A percentile compares a stretch with the other conserved stretches of the same genome.
These are phyloP conservation scores for Cyrtodaria siliqua DNA, from an alignment of 2,888 invertebrate species.

Conservation along the genomic window DNA sequence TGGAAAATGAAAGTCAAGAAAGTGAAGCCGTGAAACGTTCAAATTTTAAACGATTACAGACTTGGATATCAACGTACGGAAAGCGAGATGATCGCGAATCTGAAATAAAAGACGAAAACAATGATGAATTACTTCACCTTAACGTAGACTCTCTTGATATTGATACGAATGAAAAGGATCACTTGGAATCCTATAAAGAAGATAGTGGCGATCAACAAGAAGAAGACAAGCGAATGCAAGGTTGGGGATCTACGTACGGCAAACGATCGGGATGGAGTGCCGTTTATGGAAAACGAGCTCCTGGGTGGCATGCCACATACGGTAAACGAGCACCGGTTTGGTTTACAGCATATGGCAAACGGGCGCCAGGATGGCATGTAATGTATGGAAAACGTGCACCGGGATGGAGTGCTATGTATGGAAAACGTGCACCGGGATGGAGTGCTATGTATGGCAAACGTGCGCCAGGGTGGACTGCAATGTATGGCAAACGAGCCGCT, in stretches of 20 bases:
- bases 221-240: background rate
- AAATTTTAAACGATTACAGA: constrained; percentile 23
- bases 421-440: constrained; percentile 37
- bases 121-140: constrained; percentile 1
- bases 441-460: constrained; percentile 28
- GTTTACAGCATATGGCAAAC: constrained; percentile 43
- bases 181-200: background rate
- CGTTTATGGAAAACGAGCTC: constrained; percentile 33
- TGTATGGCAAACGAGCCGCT: constrained; percentile 36
- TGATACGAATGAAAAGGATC: background rate
- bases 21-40: constrained; percentile 4
- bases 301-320: background rate
- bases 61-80: constrained; percentile 34
- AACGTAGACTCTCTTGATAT: background rate
- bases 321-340: constrained; percentile 25
- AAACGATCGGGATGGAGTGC: constrained; percentile 23
- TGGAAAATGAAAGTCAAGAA: background rate
- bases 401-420: constrained; percentile 37
- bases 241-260: constrained; percentile 10
- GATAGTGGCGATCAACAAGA: constrained; percentile 9
- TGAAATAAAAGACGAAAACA: background rate
- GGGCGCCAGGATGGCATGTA: constrained; percentile 29
- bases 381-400: constrained; percentile 46
- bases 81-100: background rate
- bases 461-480: constrained; percentile 21